These are phyloP conservation scores for Phalloptychus januarius DNA, from an alignment of 2,797 vertebrate species.

Conservation along the genomic window DNA sequence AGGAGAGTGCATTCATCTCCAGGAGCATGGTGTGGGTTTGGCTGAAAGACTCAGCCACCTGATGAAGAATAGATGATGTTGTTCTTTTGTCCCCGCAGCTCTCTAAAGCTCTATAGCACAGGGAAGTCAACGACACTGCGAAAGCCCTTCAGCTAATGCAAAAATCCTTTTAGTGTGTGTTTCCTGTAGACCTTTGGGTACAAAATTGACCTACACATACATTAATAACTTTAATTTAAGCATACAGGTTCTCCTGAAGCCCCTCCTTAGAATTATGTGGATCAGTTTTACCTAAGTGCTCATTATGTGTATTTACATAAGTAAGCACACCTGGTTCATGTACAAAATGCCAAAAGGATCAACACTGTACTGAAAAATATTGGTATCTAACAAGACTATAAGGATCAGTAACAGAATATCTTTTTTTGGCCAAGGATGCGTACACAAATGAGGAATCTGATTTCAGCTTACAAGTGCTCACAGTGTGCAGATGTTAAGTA, in stretches of 20 bases:
- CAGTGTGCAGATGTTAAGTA: not conserved
- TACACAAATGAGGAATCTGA: not conserved
- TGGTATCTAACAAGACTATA: not conserved
- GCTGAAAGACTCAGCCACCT: slow-evolving; percentile 47
- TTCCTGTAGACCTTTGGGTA: slow-evolving; percentile 3
- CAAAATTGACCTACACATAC: not conserved
- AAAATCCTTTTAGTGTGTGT: slow-evolving; percentile 9
- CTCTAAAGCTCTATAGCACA: slow-evolving; percentile 30
- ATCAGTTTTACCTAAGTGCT: not conserved
- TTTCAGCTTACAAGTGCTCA: not conserved
- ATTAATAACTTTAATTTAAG: slow-evolving; percentile 1
- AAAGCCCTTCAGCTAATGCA: slow-evolving; percentile 13
- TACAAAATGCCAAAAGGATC: not conserved
- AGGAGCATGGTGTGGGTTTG: slow-evolving; percentile 38
- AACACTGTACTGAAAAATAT: not conserved
- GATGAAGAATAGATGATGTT: slow-evolving; percentile 63
- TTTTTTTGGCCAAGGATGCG: not conserved
- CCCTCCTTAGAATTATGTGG: not conserved
- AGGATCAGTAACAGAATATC: not conserved
- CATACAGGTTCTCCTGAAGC: not conserved
- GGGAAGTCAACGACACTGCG: slow-evolving; percentile 27
- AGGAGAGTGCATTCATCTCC: slow-evolving; percentile 49
- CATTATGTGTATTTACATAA: not conserved
- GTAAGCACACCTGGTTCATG: not conserved
- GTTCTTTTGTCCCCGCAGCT: slow-evolving; percentile 42